Percentiles rank a stretch among this genome's conserved stretches.
Conservation (phyloP, 2,888 invertebrate species). For the Ormia ochracea region DNA sequence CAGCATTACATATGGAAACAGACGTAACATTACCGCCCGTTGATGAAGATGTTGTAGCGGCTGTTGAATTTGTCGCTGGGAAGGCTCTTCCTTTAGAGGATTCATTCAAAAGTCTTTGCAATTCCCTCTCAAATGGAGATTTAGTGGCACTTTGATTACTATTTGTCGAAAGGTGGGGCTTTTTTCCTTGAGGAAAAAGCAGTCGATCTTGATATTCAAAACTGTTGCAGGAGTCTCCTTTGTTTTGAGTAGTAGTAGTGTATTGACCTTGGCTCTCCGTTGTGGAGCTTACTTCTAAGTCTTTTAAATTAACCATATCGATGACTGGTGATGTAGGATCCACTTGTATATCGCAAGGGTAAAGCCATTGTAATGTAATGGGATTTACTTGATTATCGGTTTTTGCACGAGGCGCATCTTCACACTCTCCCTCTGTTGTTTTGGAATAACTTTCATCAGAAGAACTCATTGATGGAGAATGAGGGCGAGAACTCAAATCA, state of each 20-base stretch:
- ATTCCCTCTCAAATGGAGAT: constrained; percentile 87
- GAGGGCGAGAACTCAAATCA: constrained; percentile 87
- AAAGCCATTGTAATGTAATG: constrained; percentile 80
- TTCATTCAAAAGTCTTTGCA: constrained; percentile 86
- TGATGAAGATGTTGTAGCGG: constrained; percentile 60
- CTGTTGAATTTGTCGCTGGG: constrained; percentile 65
- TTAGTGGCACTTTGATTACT: constrained; percentile 67
- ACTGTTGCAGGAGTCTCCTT: constrained; percentile 82
- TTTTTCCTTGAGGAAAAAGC: constrained; percentile 66
- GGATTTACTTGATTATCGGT: constrained; percentile 68
- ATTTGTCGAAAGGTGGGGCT: constrained; percentile 41
- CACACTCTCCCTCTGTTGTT: constrained; percentile 84
- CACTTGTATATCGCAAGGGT: constrained; percentile 81
- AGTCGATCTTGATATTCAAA: constrained; percentile 80
- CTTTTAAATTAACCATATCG: constrained; percentile 75
- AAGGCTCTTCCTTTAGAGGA: constrained; percentile 73
- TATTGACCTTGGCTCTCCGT: constrained; percentile 78
- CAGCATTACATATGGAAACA: constrained; percentile 63
- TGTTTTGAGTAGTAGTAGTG: constrained; percentile 80
- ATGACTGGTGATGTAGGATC: constrained; percentile 75
- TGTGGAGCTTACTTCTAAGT: constrained; percentile 77
- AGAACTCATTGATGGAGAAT: constrained; percentile 89
- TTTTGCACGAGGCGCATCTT: constrained; percentile 72
- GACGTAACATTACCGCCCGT: constrained; percentile 65
- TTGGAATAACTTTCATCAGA: constrained; percentile 91